Base-by-base conservation (phyloP, 2,113 vertebrate genomes). In the Oceanites oceanicus region DNA sequence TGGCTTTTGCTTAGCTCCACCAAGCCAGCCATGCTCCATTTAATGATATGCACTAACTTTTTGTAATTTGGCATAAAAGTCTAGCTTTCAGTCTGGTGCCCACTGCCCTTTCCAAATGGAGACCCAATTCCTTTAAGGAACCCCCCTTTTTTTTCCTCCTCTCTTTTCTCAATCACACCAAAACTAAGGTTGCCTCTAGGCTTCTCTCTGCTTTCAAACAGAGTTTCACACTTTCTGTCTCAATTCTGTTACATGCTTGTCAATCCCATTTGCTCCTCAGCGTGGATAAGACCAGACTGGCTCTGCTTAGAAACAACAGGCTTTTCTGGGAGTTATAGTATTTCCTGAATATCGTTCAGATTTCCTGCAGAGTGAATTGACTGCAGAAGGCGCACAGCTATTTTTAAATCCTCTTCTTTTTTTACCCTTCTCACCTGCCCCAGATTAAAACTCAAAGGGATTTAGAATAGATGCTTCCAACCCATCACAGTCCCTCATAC, bases 241-340 rank as follows among this genome's bases (percentile, higher is more conserved):
- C 92, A 94, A 72, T 89, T 95, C 86, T 91, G 90, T 89, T 95
- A 82, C 80, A 96, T 66, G 95, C 94, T 85, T 97, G 97, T 96
- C 97, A 96, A 95, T 95, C 50, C 74, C 95, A 94, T 97, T 96
- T 92, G n/a, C 84, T 95, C 55, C 84, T 94, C 87, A 93, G 67
- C 0, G 0, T 66, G 66, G 92, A 90, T 92, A 87, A 95, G 50
- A 96, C 77, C 84, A 95, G 86, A 59, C 77, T 47, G 71, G 18
- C 71, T 94, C 77, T 70, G 30, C 81, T 95, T 73, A 83, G 78
- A 96, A 97, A 94, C 89, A 97, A 95, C 63, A 94, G 45, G 58
- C 44, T 89, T 96, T 95, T 73, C 67, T 88, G 70, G 75, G 81
- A 76, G 66, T 88, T 96, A 90, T 32, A 85, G 42, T 88, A 79